phyloP scores from a whole-genome alignment of 2,797 vertebrate species.

The Molossus molossus region DNA sequence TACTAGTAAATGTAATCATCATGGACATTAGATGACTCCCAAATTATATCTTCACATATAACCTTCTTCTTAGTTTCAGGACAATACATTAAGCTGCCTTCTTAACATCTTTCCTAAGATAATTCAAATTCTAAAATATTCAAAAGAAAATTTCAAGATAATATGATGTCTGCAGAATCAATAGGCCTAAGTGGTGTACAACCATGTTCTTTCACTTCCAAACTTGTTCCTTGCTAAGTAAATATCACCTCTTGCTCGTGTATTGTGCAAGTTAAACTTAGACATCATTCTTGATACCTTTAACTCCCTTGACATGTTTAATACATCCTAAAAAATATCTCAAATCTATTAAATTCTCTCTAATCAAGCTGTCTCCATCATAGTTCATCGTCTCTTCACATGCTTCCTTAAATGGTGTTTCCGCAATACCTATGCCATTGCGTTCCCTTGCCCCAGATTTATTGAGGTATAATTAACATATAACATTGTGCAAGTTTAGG shows the following conservation, averaged over 20 bases:
- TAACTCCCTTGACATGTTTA: neutral
- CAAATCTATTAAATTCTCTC: neutral
- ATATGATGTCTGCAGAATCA: neutral
- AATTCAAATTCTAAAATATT: constrained; percentile 27
- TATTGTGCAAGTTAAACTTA: neutral
- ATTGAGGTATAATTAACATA: neutral
- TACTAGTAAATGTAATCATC: constrained; percentile 2
- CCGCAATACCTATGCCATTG: neutral
- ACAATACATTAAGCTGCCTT: neutral
- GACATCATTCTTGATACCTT: constrained; percentile 5
- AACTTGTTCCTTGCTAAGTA: neutral
- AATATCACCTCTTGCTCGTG: neutral
- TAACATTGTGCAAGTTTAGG: neutral
- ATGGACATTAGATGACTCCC: neutral
- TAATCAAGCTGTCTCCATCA: neutral
- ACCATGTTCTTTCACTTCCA: neutral
- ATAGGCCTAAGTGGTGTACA: neutral
- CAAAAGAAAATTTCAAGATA: neutral
- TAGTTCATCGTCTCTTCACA: neutral
- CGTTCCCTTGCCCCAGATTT: neutral
- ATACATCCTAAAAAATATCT: neutral
- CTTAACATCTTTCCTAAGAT: neutral
- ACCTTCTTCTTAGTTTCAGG: neutral
- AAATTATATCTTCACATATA: neutral
- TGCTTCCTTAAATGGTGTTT: neutral